Conservation (phyloP, 2,888 invertebrate species). For the Ormyrus rosae region DNA sequence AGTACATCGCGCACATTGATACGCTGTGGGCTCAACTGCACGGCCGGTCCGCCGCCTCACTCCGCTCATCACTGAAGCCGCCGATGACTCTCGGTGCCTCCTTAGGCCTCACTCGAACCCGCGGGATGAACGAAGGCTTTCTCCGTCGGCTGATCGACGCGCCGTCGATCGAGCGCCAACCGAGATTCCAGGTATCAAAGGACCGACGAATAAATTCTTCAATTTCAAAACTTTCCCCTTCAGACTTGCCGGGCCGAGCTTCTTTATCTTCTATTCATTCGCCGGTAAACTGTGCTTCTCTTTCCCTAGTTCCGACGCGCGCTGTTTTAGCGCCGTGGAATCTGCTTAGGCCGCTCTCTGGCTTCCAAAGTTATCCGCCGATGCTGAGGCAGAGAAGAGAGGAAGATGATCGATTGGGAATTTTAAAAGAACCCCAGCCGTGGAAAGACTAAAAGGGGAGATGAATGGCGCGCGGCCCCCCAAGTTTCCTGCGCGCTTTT, state of each 20-base stretch:
- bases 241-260: neutral
- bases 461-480: constrained; percentile 31
- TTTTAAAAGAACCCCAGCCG: constrained; percentile 26
- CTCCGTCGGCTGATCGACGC: no score
- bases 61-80: constrained; percentile 73
- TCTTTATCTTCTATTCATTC: no score
- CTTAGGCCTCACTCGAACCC: neutral
- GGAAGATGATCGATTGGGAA: constrained; percentile 49
- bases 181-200: no score
- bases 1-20: constrained; percentile 81
- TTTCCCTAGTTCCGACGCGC: no score
- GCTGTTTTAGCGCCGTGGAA: no score
- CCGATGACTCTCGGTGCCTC: constrained; percentile 59
- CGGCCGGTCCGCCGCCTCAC: constrained; percentile 70
- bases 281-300: no score
- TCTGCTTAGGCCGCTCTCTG: neutral
- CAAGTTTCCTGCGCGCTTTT: constrained; percentile 19
- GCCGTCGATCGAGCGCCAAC: no score
- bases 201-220: no score
- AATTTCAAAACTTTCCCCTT: neutral
- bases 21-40: constrained; percentile 73
- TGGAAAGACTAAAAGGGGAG: constrained; percentile 41
- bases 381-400: constrained; percentile 21
- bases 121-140: neutral
- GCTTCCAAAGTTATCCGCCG: constrained; percentile 19